phyloP scores from a whole-genome alignment of 2,113 vertebrate species.

The Strigops habroptila region DNA sequence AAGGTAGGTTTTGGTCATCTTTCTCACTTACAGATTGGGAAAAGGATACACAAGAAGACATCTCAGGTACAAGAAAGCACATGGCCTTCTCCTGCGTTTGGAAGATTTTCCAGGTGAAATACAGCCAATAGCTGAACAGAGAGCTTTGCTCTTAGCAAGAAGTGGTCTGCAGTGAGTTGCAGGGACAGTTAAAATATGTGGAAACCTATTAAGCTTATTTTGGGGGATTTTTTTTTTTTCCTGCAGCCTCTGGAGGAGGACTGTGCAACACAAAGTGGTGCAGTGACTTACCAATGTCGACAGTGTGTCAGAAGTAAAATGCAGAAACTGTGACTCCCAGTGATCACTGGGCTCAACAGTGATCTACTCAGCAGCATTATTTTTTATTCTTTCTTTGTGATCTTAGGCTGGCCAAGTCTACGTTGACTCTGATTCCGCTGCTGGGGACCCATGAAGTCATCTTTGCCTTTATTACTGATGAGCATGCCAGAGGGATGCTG shows the following conservation, averaged over 20 bases:
- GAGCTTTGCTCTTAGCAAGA: not conserved
- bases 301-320: not conserved
- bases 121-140: not conserved
- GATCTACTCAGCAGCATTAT: not conserved
- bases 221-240: not conserved
- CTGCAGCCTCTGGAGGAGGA: not conserved
- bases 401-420: conserved; percentile 86
- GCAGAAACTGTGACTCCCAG: not conserved
- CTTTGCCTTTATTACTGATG: conserved; percentile 83
- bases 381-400: not conserved
- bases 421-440: conserved; percentile 85
- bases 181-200: not conserved
- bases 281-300: not conserved
- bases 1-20: not conserved
- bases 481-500: conserved; percentile 78
- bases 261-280: rapidly evolving
- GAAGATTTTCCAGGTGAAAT: not conserved
- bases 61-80: not conserved
- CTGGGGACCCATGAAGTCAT: conserved; percentile 89
- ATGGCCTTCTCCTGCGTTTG: not conserved
- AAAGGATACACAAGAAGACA: not conserved
- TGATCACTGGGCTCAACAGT: not conserved
- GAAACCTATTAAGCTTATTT: not conserved
- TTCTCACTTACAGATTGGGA: not conserved
- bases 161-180: not conserved